phyloP scores from a whole-genome alignment of 2,113 vertebrate species.

The Poeciliopsis turrubarensis region DNA sequence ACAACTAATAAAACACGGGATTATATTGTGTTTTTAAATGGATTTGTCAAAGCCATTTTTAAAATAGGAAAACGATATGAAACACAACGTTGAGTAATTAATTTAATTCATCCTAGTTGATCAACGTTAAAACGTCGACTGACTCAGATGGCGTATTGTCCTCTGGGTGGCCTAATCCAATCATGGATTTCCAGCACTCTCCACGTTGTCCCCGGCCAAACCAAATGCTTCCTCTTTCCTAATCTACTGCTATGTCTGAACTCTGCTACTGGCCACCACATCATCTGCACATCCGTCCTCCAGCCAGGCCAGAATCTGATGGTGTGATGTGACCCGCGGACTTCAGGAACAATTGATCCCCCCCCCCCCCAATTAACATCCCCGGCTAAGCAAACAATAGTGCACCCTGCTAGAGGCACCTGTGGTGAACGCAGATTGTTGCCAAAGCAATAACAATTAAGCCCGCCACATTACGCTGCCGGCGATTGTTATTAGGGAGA shows the following conservation, averaged over 20 bases:
- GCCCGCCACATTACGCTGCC: conserved; percentile 43
- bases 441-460: conserved; percentile 41
- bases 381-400: conserved; percentile 41
- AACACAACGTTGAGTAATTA: not conserved
- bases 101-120: conserved; percentile 16
- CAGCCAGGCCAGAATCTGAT: conserved; percentile 1
- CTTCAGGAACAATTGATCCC: conserved; percentile 19
- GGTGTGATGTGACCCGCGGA: conserved; percentile 6
- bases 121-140: conserved; percentile 24
- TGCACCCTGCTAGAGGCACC: conserved; percentile 6
- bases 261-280: conserved; percentile 2
- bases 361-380: conserved; percentile 25
- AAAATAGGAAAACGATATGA: not conserved
- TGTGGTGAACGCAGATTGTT: conserved; percentile 28
- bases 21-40: no score
- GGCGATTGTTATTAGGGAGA: conserved; percentile 54
- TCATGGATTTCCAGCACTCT: conserved; percentile 29
- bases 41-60: not conserved
- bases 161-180: conserved; percentile 44
- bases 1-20: no score
- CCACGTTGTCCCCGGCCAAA: conserved; percentile 26
- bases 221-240: conserved; percentile 31
- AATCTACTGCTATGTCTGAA: conserved; percentile 23
- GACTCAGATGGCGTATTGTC: conserved; percentile 34
- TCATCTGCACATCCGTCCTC: conserved; percentile 12